phyloP scores from a whole-genome alignment of 2,797 vertebrate species.

The Intellagama lesueurii region DNA sequence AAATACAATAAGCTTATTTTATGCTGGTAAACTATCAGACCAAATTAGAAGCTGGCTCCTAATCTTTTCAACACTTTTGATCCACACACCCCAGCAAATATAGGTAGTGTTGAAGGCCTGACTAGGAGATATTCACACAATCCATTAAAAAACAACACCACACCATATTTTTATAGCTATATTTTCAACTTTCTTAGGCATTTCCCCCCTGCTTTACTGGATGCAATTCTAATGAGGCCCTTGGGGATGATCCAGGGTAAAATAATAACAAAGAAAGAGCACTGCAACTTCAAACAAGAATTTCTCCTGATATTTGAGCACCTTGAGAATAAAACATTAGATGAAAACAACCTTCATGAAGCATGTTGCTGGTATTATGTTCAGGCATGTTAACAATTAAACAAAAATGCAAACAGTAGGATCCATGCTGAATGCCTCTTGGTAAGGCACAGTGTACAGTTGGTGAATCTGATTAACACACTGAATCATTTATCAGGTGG shows the following conservation, averaged over 20 bases:
- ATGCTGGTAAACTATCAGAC: neutral
- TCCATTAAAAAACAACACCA: constrained; percentile 28
- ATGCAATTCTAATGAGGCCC: constrained; percentile 47
- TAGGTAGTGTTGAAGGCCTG: constrained; percentile 44
- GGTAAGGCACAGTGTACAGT: neutral
- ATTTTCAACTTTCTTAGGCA: constrained; percentile 49
- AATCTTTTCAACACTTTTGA: neutral
- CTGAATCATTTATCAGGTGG: constrained; percentile 40
- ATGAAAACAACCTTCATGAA: constrained; percentile 46
- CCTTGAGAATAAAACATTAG: constrained; percentile 34
- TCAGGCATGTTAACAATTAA: constrained; percentile 26
- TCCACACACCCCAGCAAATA: neutral
- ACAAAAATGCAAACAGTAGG: constrained; percentile 2
- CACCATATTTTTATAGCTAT: constrained; percentile 37
- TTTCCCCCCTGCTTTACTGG: constrained; percentile 47
- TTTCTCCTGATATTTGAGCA: constrained; percentile 39
- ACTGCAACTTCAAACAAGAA: constrained; percentile 47
- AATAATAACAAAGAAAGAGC: constrained; percentile 60
- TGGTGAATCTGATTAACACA: constrained; percentile 21
- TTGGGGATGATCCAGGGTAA: constrained; percentile 37
- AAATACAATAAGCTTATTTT: constrained; percentile 11
- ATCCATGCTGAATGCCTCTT: neutral
- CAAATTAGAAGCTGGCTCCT: constrained; percentile 10
- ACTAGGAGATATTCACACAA: constrained; percentile 51
- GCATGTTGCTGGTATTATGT: neutral